phyloP scores from a whole-genome alignment of 1,140 invertebrate genomes.

The Lepeophtheirus salmonis region DNA sequence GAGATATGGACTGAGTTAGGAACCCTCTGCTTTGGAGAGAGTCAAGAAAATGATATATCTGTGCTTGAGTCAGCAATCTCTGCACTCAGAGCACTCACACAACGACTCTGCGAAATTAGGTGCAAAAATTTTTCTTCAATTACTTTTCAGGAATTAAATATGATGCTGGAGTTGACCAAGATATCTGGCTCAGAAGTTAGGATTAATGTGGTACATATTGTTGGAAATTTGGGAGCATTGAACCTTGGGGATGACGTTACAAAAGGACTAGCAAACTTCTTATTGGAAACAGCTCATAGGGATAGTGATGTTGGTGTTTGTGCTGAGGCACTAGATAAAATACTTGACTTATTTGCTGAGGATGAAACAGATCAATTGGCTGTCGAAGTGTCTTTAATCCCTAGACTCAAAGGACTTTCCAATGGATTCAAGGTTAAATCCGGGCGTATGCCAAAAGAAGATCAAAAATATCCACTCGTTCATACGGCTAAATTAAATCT shows the following conservation, averaged over 20 bases:
- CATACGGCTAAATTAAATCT: neutral
- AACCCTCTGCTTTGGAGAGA: neutral
- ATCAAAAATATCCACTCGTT: neutral
- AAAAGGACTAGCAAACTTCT: neutral
- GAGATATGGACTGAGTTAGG: conserved; percentile 7
- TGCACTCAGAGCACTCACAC: neutral
- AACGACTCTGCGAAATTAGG: neutral
- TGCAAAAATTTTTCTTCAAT: neutral
- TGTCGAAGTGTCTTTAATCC: neutral
- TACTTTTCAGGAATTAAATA: neutral
- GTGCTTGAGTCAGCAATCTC: conserved; percentile 2
- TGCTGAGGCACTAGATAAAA: conserved; percentile 12
- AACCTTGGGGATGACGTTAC: neutral
- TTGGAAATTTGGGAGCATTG: neutral
- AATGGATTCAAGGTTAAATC: neutral
- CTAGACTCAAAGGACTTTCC: neutral
- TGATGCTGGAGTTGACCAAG: conserved; percentile 1
- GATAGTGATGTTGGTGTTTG: neutral
- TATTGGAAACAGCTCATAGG: neutral
- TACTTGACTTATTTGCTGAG: conserved; percentile 8
- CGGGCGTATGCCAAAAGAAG: neutral
- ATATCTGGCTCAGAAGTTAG: neutral
- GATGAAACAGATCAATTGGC: conserved; percentile 3
- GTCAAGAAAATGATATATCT: neutral
- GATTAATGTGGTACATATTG: conserved; percentile 3